Percentiles rank a stretch among this genome's conserved stretches.
phyloP scores from a whole-genome alignment of 2,113 vertebrate species.

The Tylochromis polylepis region DNA sequence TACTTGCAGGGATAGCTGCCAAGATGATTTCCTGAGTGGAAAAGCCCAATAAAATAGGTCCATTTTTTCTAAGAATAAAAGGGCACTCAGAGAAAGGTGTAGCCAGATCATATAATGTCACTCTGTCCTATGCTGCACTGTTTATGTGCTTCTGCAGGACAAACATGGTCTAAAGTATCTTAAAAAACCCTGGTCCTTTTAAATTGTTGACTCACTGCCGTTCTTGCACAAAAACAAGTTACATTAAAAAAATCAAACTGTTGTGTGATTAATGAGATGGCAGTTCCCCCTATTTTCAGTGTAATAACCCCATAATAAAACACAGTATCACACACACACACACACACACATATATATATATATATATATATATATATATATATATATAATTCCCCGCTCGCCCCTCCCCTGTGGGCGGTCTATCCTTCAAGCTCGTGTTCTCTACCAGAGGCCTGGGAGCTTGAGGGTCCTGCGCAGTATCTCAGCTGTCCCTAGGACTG shows the following conservation, averaged over 20 bases:
- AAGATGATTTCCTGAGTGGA: background rate
- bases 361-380: background rate
- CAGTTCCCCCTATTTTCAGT: background rate
- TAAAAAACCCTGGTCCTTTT: background rate
- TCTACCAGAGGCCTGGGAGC: too few species aligned
- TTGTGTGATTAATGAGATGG: background rate
- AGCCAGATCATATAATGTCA: background rate
- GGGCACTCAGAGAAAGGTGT: background rate
- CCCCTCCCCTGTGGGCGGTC: too few species aligned
- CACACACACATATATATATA: background rate
- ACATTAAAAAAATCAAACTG: background rate
- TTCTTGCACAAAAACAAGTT: constrained; percentile 4
- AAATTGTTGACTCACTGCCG: background rate
- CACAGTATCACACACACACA: too few species aligned
- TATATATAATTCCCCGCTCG: too few species aligned
- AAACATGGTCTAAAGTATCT: background rate
- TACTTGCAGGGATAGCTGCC: background rate
- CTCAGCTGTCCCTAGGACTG: too few species aligned
- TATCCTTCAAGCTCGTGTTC: too few species aligned
- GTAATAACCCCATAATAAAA: background rate
- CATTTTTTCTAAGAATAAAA: background rate
- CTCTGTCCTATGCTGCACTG: background rate
- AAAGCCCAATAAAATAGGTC: background rate
- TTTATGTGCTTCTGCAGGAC: background rate
- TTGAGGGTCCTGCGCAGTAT: too few species aligned